These are phyloP conservation scores for Drosophila diplacantha DNA, from an alignment of 2,888 invertebrate species.

Conservation along the genomic window DNA sequence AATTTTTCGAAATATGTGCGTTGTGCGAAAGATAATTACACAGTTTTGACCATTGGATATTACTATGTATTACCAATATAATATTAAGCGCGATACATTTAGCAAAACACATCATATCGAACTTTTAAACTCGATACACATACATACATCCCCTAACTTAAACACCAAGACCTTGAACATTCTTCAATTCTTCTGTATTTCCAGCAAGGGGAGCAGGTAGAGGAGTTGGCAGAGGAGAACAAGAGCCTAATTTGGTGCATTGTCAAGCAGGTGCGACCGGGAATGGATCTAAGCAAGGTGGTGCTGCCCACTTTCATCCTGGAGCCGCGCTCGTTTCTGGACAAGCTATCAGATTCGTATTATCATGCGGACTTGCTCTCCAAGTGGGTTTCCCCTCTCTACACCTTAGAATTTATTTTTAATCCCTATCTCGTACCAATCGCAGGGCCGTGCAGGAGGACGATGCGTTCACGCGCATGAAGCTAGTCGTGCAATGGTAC, in stretches of 20 bases:
- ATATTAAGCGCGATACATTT: too few relatives aligned
- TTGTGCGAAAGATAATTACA: too few relatives aligned
- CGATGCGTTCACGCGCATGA: slow-evolving; percentile 94
- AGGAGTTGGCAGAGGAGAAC: slow-evolving; percentile 95
- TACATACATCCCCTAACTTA: neutral
- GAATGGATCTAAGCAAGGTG: slow-evolving; percentile 92
- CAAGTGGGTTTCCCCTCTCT: slow-evolving; percentile 80
- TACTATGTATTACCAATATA: too few relatives aligned
- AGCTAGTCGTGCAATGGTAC: slow-evolving; percentile 92
- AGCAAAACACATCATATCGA: too few relatives aligned
- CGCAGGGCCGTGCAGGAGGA: slow-evolving; percentile 88
- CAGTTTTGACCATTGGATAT: too few relatives aligned
- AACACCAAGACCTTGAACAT: too few relatives aligned
- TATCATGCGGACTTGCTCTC: slow-evolving; percentile 94
- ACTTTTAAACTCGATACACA: neutral
- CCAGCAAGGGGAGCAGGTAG: slow-evolving; percentile 89
- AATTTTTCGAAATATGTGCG: too few relatives aligned
- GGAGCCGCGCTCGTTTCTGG: slow-evolving; percentile 94
- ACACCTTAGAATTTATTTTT: neutral
- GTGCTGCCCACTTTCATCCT: slow-evolving; percentile 96
- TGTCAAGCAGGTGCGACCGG: slow-evolving; percentile 95
- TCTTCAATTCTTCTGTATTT: neutral
- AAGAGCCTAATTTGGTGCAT: slow-evolving; percentile 96
- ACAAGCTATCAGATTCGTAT: slow-evolving; percentile 95
- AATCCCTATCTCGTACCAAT: neutral